Evolutionary conservation across 1,140 invertebrate genomes (phyloP), one percentile per base, ranked within the genome.

Genomic region (Neodiprion pinetum): DNA sequence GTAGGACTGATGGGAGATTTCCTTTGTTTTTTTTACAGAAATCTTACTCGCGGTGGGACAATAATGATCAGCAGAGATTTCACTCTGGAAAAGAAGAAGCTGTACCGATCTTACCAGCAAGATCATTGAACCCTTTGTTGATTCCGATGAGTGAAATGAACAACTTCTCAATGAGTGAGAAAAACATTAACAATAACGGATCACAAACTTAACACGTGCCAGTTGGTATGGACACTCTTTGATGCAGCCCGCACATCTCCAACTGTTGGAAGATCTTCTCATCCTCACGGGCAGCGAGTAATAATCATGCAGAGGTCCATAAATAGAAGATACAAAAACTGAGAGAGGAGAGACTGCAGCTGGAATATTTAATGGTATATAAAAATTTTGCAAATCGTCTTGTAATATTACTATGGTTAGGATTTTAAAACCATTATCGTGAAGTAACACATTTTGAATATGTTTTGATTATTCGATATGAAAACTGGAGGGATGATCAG

Each of bases 41-140:
- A 95, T 86, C 87, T 96, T 77, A 93, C 94, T 72, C 92, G 93
- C 87, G 92, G 94, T 84, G 93, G 94, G 81, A 95, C 94, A 74
- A 94, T 96, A 82, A 93, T 96, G 86, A 93, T 96, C 84, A 95
- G 94, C 89, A 93, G 93, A 78, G 93, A 93, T 81, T 96, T 95
- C 88, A 93, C 91, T 76, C 88, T 96, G 87, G 93, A 93, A 81
- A 96, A 96, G 90, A 96, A 95, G 87, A 96, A 96, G 87, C 89
- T 96, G 67, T 96, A 96, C 90, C 90, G 95, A 84, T 94, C 92
- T 76, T 93, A 91, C 83, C 89, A 91, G 80, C 88, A 90, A 73
- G 85, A 88, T 75, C 90, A 83, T 65, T 83, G 79, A 83, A 65
- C 8, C 17, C 71, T 17, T 28, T 47, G 68, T 47, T 14, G 14